These are phyloP conservation scores for Cladorhizidae sp. DNA, from an alignment of 37 sponge, comb jelly and placozoan species.

Conservation along the genomic window DNA sequence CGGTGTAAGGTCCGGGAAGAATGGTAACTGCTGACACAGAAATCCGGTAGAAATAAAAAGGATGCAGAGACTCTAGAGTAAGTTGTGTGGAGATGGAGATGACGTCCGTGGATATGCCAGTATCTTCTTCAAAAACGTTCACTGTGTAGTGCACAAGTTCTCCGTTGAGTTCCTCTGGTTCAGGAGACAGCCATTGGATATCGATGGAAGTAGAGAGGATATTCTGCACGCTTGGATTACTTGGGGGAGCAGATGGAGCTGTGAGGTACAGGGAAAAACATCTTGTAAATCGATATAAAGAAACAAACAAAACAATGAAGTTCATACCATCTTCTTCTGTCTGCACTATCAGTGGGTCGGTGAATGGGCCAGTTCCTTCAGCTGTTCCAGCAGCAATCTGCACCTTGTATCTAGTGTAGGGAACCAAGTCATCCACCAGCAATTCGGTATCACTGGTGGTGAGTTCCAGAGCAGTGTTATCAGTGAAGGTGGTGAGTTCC, in stretches of 20 bases:
- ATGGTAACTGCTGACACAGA: constrained; percentile 31
- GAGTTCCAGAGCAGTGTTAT: no score
- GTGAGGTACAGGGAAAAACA: no score
- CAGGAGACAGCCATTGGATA: constrained; percentile 26
- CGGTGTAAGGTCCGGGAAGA: constrained; percentile 9
- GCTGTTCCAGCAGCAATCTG: constrained; percentile 23
- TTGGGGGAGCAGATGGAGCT: constrained; percentile 32
- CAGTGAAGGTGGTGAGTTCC: not conserved
- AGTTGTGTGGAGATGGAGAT: not conserved
- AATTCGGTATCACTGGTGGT: not conserved
- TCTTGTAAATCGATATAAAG: not conserved
- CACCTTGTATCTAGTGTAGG: constrained; percentile 8
- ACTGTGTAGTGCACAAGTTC: constrained; percentile 14
- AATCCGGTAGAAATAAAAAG: constrained; percentile 14
- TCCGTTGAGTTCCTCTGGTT: constrained; percentile 14
- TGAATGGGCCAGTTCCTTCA: constrained; percentile 30
- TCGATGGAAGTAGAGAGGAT: not conserved
- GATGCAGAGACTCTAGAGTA: constrained; percentile 1
- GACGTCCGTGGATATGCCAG: not conserved
- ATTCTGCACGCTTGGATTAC: not conserved
- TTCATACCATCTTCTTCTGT: constrained; percentile 19
- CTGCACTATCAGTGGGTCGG: not conserved
- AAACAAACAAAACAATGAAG: not conserved
- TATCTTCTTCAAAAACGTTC: constrained; percentile 6
- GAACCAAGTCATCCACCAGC: not conserved